Conservation (phyloP, 1,140 invertebrate genomes). For the Parapsyche elsis region DNA sequence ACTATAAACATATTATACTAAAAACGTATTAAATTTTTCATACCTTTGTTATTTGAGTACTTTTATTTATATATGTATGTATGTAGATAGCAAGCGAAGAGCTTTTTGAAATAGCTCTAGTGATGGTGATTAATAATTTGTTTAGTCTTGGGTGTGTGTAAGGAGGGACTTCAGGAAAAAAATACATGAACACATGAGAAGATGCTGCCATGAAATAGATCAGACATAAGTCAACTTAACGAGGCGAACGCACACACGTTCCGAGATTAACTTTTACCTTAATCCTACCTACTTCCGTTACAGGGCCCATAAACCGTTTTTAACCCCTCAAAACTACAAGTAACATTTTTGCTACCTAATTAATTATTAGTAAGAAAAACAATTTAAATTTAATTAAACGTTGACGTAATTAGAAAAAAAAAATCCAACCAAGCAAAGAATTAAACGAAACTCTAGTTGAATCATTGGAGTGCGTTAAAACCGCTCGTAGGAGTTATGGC, state of each 20-base stretch:
- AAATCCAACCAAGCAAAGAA: too few relatives aligned
- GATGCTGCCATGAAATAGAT: constrained; percentile 41
- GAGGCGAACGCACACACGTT: constrained; percentile 41
- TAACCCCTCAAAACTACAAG: too few relatives aligned
- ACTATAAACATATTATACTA: too few relatives aligned
- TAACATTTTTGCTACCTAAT: too few relatives aligned
- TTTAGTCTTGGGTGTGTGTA: constrained; percentile 37
- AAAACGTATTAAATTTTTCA: not conserved
- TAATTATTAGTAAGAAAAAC: too few relatives aligned
- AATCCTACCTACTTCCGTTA: not conserved
- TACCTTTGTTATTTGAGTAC: not conserved
- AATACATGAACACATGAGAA: not conserved
- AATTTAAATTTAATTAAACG: not conserved
- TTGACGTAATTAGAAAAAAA: not conserved
- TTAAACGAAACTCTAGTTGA: not conserved
- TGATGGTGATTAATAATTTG: constrained; percentile 47
- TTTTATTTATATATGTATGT: not conserved
- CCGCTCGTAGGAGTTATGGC: constrained; percentile 24
- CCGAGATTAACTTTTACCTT: not conserved
- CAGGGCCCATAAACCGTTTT: too few relatives aligned
- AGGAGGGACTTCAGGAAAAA: constrained; percentile 3
- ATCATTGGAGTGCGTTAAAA: not conserved
- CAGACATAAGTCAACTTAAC: constrained; percentile 50
- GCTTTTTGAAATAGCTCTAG: too few relatives aligned
- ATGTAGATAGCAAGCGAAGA: too few relatives aligned